Evolutionary conservation across 2,113 vertebrate genomes (phyloP), one percentile per base, ranked within the genome.

Genomic region (Tiliqua scincoides): DNA sequence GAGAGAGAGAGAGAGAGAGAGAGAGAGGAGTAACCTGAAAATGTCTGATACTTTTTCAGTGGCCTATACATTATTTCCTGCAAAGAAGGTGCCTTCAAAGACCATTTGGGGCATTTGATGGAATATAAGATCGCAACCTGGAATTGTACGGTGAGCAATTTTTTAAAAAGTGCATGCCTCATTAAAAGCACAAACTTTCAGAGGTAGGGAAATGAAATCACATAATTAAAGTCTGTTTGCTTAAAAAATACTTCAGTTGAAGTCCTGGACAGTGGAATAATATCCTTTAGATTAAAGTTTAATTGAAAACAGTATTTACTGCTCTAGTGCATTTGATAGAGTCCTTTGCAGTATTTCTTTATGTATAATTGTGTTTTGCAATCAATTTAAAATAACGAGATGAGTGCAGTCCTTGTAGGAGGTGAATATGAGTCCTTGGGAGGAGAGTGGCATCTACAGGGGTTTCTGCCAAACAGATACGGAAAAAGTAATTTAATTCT

Each of bases 231-330:
- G 76, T 25, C 30, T 77, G 57, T 92, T 93, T 93, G 87, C 54
- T 74, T 92, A 71, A 88, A 84, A n/a, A 90, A 87, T 89, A 88
- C 85, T 74, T 89, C 80, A 85, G 15, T 11, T 63, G 79, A 93
- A 78, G 90, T 86, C 92, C 89, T 79, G 86, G 81, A 94, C 70
- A 88, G 48, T 88, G 82, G 93, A 94, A 95, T 94, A 89, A 87
- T 91, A 91, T 85, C 72, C 57, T 90, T 93, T 85, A 88, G 91
- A 92, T 92, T 88, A 95, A 86, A 82, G 78, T 87, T 95, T 94
- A 91, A 92, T 92, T 91, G 86, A 96, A 96, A 93, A 94, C 85
- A 91, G 84, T 92, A 89, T 93, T 93, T 94, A 91, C 85, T 94
- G 80, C 87, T 94, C 89, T 93, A 83, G 80, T 89, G 74, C 84